Base-by-base conservation (phyloP, 2,113 vertebrate species). In the Salvator merianae region DNA sequence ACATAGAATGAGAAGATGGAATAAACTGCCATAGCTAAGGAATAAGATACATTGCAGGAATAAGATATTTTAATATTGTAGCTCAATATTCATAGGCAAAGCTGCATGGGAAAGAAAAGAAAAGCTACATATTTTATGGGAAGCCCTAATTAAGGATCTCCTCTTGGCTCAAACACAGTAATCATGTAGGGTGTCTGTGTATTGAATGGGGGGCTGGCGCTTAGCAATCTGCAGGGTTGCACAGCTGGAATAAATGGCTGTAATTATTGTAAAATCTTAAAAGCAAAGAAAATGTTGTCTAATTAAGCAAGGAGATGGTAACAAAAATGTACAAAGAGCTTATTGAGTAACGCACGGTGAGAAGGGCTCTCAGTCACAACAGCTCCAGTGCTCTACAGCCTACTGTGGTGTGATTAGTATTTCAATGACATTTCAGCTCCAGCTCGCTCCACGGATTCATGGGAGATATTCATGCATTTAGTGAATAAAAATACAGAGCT, bases 211-310 rank as follows among this genome's bases (percentile, higher is more conserved):
- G 65, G 79, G 72, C 65, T 30, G 65, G 68, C 3, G n/a, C 30
- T 36, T 70, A 81, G 79, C 73, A 82, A 43, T 70, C 65, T 81
- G 66, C 47, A 40, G 50, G 79, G 73, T 81, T 81, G 36, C 63
- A 14, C 79, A 86, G 72, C 79, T 81, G 72, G 79, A 81, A 77
- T 86, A 81, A 86, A 70, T 70, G 72, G 73, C 38, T 77, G 79
- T 82, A 77, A 86, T 76, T 82, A 70, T 50, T 82, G 72, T 85
- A 73, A 85, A 85, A 79, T 85, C 77, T 86, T 86, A 70, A 71
- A 82, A 77, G 79, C 63, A 77, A 81, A 62, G 72, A 86, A 81
- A 82, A 86, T 77, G 50, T 62, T 82, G 81, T 69, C 74, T 77
- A 82, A 82, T 77, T 71, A 86, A 81, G 77, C 65, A 76, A 69